These are phyloP conservation scores for Acomys russatus DNA, from an alignment of 2,797 vertebrate genomes.

Conservation along the genomic window DNA sequence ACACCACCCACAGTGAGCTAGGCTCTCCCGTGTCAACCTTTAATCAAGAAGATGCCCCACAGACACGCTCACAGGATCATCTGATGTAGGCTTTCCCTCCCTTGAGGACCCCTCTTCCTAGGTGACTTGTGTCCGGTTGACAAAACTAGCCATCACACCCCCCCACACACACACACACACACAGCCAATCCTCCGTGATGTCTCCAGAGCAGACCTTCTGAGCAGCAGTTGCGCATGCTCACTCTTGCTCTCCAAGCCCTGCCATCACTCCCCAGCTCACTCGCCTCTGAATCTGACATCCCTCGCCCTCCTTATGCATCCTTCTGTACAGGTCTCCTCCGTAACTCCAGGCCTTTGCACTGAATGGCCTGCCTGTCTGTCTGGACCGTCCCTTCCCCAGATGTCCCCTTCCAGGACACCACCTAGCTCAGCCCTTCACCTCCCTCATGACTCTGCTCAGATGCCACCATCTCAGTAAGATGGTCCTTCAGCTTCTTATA, in stretches of 20 bases:
- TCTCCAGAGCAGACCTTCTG: neutral
- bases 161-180: neutral
- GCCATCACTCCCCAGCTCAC: neutral
- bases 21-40: neutral
- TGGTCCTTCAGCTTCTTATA: slow-evolving; percentile 30
- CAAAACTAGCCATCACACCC: neutral
- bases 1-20: neutral
- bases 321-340: neutral
- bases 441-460: slow-evolving; percentile 48
- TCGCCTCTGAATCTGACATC: neutral
- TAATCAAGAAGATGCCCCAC: neutral
- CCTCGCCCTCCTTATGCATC: neutral
- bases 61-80: neutral
- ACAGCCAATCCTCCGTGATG: neutral
- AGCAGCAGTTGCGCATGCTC: neutral
- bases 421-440: neutral
- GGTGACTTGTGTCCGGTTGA: neutral
- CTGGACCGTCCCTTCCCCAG: neutral
- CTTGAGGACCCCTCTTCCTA: neutral
- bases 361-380: neutral
- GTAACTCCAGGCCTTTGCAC: neutral
- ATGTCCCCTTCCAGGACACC: neutral
- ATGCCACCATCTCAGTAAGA: slow-evolving; percentile 28
- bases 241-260: neutral
- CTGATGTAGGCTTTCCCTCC: neutral